Evolutionary conservation across 2,113 vertebrate genomes (phyloP), one percentile per base, ranked within the genome.

Genomic region (Psittacula cyanocephala): DNA sequence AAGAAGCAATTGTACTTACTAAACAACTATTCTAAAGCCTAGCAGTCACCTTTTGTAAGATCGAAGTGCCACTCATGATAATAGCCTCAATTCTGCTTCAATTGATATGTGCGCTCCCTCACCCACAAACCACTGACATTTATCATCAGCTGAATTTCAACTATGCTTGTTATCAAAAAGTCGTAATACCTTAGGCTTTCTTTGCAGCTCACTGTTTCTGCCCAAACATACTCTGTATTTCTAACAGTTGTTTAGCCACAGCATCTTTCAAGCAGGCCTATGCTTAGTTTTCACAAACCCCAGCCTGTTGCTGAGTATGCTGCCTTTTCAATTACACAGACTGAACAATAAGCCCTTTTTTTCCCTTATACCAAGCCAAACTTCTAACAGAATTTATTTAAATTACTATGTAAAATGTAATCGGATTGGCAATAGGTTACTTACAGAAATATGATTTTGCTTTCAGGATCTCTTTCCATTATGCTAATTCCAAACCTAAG

Each of bases 371-470:
- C 41, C 60, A 89, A 79, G 28, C 50, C 35, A 49, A 85, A 60
- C 47, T 88, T 55, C 83, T 80, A 86, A 71, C 63, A 75, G 82
- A 94, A 96, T 93, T 95, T 69, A 97, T 95, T 97, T 95, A 65
- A 91, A 95, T 97, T 94, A 83, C 83, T 44, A 41, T 67, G 84
- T 91, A 96, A 96, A 97, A 96, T 91, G 85, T 53, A 97, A 96
- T 88, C 57, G 7, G 74, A 65, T 60, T 63, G 83, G 86, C 96
- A 97, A 97, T 86, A 96, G 97, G 97, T 98, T 97, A 97, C 96
- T 96, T 39, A 39, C 59, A 96, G 95, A 86, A 95, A 95, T 82
- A 93, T 47, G 90, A 81, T 78, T 97, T 97, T 93, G 92, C 88
- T 96, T 62, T 29, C 93, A 93, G 68, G 91, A 94, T 96, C 87